Conservation (phyloP, 1,140 invertebrate genomes). For the Lasioglossum baleicum region DNA sequence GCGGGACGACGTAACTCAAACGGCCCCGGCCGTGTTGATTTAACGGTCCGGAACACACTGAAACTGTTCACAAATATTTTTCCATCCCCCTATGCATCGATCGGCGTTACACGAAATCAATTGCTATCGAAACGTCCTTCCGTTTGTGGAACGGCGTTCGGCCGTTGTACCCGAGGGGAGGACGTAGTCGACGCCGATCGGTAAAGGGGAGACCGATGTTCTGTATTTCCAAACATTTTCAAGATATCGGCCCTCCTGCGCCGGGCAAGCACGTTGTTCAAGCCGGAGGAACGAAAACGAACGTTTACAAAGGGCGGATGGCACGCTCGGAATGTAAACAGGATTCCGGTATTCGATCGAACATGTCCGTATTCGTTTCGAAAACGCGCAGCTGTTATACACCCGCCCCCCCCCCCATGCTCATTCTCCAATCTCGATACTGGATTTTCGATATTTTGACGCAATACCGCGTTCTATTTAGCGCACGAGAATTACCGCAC, state of each 20-base stretch:
- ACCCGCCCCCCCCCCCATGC: too few species aligned
- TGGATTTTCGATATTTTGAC: background rate
- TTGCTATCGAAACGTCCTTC: background rate
- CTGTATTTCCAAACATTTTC: constrained; percentile 12
- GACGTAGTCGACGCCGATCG: background rate
- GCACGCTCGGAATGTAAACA: constrained; percentile 30
- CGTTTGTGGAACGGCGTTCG: constrained; percentile 8
- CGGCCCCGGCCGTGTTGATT: background rate
- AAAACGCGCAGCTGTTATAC: constrained; percentile 3
- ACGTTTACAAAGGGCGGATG: constrained; percentile 30
- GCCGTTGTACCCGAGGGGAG: background rate
- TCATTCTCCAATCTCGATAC: background rate
- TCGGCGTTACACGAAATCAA: background rate
- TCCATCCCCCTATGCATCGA: background rate
- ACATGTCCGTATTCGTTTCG: constrained; percentile 4
- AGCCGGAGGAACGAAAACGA: constrained; percentile 24
- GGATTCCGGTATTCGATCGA: constrained; percentile 19
- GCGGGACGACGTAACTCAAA: background rate
- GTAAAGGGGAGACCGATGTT: constrained; percentile 6
- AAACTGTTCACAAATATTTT: constrained; percentile 10
- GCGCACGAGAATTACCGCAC: background rate
- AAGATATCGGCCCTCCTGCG: background rate
- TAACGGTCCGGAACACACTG: background rate
- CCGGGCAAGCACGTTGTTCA: constrained; percentile 3
- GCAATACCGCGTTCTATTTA: background rate